Base-by-base conservation (phyloP, 2,113 vertebrate species). In the Fregata magnificens region DNA sequence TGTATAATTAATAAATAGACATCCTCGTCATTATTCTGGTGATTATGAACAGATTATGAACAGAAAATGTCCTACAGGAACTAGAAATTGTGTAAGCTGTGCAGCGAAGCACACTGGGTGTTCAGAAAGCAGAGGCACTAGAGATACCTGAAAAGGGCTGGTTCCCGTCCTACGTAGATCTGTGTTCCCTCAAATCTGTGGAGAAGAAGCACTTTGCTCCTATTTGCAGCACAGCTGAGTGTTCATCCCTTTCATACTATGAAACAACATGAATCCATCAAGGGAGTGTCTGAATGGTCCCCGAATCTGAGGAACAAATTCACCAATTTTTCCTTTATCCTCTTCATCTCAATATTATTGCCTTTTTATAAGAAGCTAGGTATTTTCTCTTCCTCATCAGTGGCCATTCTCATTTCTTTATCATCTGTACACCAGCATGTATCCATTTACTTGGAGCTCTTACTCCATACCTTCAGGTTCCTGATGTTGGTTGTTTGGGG, bases 321-420 rank as follows among this genome's bases (percentile, higher is more conserved):
- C 21, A 13, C 3, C 9, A 67, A 3, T 26, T 80, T 50, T 72
- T 56, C 31, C 16, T 70, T 93, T 45, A 28, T 49, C 16, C 10
- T 36, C 53, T 78, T 58, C 2, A 49, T 36, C 14, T 56, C 40
- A 78, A 7, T 31, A 6, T 66, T 58, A 11, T 6, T 74, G 4
- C 13, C 3, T 6, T 70, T 70, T 53, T 36, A 5, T 19, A 58
- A 40, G 42, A 84, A 87, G 7, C 3, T 17, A 62, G 11, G 5
- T 10, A n/a, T 58, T 85, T 79, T 71, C 32, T 71, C n/a, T 63
- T 52, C 15, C 13, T 49, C 3, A 15, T 34, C 53, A 76, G 6
- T 52, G 24, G 1, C 12, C 1, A 1, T 32, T 49, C 15, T 71
- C 4, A 0, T 55, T 58, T 65, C 12, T 67, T 50, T 50, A 15